Evolutionary conservation across 2,797 vertebrate genomes (phyloP).

Genomic region (Diglossa cyanea): DNA sequence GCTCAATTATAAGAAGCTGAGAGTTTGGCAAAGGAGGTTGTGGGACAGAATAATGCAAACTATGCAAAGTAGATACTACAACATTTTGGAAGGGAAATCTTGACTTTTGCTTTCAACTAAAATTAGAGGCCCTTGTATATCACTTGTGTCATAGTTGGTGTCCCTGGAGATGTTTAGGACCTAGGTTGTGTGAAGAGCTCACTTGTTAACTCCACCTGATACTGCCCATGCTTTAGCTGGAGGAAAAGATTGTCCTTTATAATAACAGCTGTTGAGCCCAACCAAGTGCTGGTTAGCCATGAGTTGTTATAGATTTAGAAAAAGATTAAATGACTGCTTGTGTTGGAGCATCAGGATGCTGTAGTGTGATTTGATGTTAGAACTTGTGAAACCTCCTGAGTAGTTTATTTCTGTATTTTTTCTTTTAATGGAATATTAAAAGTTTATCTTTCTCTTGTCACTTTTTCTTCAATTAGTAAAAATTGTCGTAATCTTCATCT

Average conservation of each 20-base stretch:
- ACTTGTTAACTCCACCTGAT: not conserved
- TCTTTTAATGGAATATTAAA: not conserved
- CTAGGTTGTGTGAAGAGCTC: not conserved
- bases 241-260: not conserved
- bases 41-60: not conserved
- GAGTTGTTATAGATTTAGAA: not conserved
- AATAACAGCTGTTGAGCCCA: not conserved
- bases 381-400: not conserved
- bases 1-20: not conserved
- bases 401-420: not conserved
- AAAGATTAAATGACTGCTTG: not conserved
- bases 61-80: not conserved
- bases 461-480: not conserved
- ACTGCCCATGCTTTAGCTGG: not conserved
- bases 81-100: not conserved
- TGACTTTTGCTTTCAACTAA: not conserved
- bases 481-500: not conserved
- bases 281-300: not conserved
- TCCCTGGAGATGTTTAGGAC: not conserved
- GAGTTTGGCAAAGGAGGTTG: not conserved
- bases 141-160: no score
- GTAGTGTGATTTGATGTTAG: not conserved
- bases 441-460: not conserved
- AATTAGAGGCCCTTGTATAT: not conserved
- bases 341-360: not conserved